Evolutionary conservation across 2,797 vertebrate genomes (phyloP), one percentile per base, ranked within the genome.

Genomic region (Mareca penelope): DNA sequence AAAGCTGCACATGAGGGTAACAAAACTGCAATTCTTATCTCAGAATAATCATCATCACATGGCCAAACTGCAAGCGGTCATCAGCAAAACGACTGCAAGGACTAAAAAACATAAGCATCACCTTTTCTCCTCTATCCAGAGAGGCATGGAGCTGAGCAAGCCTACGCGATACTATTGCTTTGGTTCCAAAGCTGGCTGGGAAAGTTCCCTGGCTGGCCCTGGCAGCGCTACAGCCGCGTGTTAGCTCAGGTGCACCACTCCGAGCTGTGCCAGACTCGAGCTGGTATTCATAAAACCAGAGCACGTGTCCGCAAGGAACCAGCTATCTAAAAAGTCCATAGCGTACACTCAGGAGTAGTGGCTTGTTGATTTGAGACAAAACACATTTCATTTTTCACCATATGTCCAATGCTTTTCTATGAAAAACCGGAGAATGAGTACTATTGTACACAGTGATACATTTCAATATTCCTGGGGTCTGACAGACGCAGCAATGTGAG

Each of bases 281-380:
- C 3, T 84, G 59, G 68, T 19, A 5, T 63, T 31, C 55, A 56
- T n/a, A 70, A 87, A 92, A 84, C 22, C 75, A 73, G 35, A 5
- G 70, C 2, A 0, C 7, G 15, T 0, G 8, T 13, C 35, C 0
- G 4, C 52, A 56, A 64, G 42, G 64, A 87, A 42, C 21, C 17
- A 33, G 57, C 60, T 11, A 44, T 10, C 73, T 24, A 60, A 17
- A 55, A 59, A 77, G 21, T 9, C 6, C 16, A 52, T 56, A 3
- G 0, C 26, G 24, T 50, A 40, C 9, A 10, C 29, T 39, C 59
- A 48, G 46, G 31, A 89, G 31, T 4, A 65, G 65, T 0, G 9
- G 40, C 55, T 71, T 53, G 19, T 33, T 80, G 87, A 63, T 11
- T 37, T 9, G 69, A 89, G 88, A 79, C 10, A 81, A 84, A 81